These are phyloP conservation scores for Pseudopleuronectes americanus DNA, from an alignment of 2,797 vertebrate species.

Conservation along the genomic window DNA sequence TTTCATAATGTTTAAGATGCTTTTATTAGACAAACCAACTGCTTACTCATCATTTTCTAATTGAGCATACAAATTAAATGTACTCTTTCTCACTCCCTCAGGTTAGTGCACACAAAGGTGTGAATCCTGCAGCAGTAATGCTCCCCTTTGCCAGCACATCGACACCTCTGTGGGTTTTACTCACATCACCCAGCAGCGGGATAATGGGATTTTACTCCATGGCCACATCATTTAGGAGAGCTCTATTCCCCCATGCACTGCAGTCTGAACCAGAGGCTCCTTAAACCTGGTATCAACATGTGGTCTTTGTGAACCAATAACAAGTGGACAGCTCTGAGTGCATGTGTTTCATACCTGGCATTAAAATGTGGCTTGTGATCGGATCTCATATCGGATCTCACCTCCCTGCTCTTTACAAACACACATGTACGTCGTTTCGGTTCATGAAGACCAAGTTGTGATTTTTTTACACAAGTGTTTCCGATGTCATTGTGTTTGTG, in stretches of 20 bases:
- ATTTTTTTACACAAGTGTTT: no score
- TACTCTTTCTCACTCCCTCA: neutral
- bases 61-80: conserved; percentile 25
- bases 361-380: no score
- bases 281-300: no score
- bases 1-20: neutral
- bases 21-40: neutral
- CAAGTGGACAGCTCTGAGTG: no score
- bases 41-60: conserved; percentile 30
- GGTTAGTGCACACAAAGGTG: conserved; percentile 25
- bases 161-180: conserved; percentile 25
- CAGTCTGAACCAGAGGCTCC: neutral
- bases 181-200: conserved; percentile 31
- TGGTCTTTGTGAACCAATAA: no score
- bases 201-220: conserved; percentile 45
- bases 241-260: conserved; percentile 10
- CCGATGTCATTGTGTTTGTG: no score
- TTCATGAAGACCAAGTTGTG: no score
- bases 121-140: conserved; percentile 19
- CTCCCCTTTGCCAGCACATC: conserved; percentile 40
- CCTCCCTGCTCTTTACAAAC: no score
- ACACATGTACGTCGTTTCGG: no score
- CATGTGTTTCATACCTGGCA: no score
- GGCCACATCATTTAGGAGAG: conserved; percentile 35
- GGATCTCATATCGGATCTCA: no score